Evolutionary conservation across 2,888 invertebrate species (phyloP), one percentile per base, ranked within the genome.

Genomic region (Osmoderma eremita): DNA sequence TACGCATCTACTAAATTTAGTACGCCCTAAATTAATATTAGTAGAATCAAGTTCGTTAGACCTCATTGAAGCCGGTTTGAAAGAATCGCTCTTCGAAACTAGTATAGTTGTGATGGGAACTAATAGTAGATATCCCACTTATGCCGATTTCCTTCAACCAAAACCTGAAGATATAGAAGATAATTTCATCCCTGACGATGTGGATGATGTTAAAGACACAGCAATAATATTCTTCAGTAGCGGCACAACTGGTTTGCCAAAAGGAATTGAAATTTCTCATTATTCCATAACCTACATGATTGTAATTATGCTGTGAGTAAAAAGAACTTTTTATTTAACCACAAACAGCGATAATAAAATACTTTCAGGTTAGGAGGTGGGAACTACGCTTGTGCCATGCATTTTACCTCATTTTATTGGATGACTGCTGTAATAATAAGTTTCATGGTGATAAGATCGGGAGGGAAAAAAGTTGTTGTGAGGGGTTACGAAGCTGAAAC

Each of bases 181-280:
- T 1, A 38, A 49, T 3, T 79, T 79, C 58, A 63, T 68, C 61
- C 76, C 77, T 3, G 66, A 56, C 15, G 50, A 68, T 22, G 56
- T 67, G 1, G 54, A 73, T n/a, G 67, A 74, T 68, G 51, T 65
- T 39, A 58, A 71, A 13, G 71, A 75, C 10, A 77, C 75, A 3
- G 76, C 75, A 0, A 42, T 77, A 5, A 74, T 79, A 50, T 73
- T 76, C 36, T 81, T 79, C 63, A 79, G 78, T 36, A 80, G 80
- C 68, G 80, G 80, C 0, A 78, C 78, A 2, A 79, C 78, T 3
- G 78, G 78, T 10, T 53, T 75, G 15, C 77, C 79, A 0, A 80
- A 80, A 70, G 78, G 75, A 24, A 74, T 79, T 8, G 12, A 24
- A 42, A 15, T 56, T 15, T 41, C 56, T 1, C 56, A 56, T 24